phyloP scores from a whole-genome alignment of 2,113 vertebrate species.

The Halcyon senegalensis region DNA sequence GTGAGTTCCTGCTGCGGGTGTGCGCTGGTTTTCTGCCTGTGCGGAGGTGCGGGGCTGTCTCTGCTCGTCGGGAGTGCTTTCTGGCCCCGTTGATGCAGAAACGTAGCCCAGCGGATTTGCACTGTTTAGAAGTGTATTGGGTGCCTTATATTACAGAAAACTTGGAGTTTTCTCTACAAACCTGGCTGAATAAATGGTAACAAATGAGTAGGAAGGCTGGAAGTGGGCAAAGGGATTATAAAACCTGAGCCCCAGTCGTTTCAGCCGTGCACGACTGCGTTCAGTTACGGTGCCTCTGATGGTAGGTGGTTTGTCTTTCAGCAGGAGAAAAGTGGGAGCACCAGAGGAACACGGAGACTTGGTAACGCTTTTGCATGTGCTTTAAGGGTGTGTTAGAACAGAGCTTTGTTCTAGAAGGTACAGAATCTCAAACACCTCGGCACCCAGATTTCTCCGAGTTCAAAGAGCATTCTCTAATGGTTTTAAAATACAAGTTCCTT shows the following conservation, averaged over 20 bases:
- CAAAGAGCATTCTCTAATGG: no score
- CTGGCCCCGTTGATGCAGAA: not conserved
- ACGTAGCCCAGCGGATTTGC: not conserved
- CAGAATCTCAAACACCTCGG: not conserved
- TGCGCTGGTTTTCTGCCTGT: not conserved
- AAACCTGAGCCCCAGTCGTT: not conserved
- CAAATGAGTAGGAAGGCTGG: not conserved
- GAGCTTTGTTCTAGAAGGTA: not conserved
- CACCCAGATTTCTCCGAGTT: not conserved
- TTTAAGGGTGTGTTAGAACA: not conserved
- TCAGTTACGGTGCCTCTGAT: not conserved
- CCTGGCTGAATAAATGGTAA: not conserved
- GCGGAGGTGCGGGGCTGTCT: accelerated
- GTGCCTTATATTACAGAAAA: not conserved
- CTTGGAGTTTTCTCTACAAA: not conserved
- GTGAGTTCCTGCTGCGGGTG: not conserved
- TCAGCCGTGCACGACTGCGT: not conserved
- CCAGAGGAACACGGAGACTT: not conserved
- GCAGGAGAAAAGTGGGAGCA: not conserved
- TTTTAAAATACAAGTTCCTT: not conserved
- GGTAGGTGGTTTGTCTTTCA: not conserved
- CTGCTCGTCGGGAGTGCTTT: not conserved
- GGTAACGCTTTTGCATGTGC: accelerated
- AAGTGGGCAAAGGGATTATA: not conserved
- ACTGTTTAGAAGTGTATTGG: not conserved